phyloP scores from a whole-genome alignment of 1,140 invertebrate genomes.

The Sweltsa coloradensis region DNA sequence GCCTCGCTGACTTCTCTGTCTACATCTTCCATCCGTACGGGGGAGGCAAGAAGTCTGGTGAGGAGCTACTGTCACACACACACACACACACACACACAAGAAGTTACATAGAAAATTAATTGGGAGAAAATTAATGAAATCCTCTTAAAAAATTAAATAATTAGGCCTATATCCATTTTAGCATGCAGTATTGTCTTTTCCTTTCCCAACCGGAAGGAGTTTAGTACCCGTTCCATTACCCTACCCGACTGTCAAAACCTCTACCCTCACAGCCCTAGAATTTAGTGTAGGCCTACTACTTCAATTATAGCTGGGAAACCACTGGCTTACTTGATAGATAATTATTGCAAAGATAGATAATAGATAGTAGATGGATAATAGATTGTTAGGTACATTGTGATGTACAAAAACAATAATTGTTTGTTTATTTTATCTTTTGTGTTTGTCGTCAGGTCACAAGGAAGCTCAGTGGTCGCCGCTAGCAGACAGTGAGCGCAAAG shows the following conservation, averaged over 20 bases:
- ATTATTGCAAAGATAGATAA: neutral
- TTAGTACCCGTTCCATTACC: neutral
- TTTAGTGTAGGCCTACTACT: neutral
- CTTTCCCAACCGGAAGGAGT: neutral
- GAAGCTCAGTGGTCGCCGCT: constrained; percentile 77
- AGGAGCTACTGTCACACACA: too few relatives aligned
- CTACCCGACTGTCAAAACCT: too few relatives aligned
- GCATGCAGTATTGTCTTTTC: neutral
- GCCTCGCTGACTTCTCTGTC: constrained; percentile 90
- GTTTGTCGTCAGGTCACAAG: constrained; percentile 47
- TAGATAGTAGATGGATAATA: neutral
- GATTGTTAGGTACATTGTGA: neutral
- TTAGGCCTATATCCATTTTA: neutral
- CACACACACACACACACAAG: too few relatives aligned
- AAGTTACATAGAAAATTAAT: neutral
- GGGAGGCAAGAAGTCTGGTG: constrained; percentile 68
- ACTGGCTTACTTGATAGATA: neutral
- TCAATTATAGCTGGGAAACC: neutral
- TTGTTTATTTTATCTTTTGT: too few relatives aligned
- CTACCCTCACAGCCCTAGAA: neutral
- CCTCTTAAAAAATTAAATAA: neutral
- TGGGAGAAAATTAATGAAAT: neutral
- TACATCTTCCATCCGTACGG: constrained; percentile 98
- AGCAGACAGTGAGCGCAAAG: constrained; percentile 81
- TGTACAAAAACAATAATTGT: neutral